Evolutionary conservation across 1,140 invertebrate genomes (phyloP), one percentile per base, ranked within the genome.

Genomic region (Drosophila mayri): DNA sequence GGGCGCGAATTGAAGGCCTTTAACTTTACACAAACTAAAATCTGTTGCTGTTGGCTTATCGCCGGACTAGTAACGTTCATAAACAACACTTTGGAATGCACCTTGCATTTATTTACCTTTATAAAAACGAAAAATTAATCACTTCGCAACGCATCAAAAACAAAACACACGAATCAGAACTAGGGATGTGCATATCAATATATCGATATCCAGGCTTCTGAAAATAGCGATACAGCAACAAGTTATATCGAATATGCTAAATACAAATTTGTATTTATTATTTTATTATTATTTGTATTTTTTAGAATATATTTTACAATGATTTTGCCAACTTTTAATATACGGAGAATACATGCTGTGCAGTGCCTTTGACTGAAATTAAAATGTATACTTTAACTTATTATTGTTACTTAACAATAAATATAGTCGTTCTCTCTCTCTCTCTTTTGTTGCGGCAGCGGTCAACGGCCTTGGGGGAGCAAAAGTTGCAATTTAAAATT

Each of bases 141-240:
- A 50, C 66, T 78, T 72, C 44, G 60, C 75, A 78, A 79, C 84
- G 63, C 83, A 72, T 82, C 65, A 71, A 79, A 74, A 87, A 80
- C 80, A 83, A 88, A 78, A 79, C 61, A 63, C 67, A 43, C 12
- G 14, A 14, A 40, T 0, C 12, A 12, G 38, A 30, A 44, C 37
- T 35, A 83, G 49, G 35, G 52, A 40, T 64, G 59, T 30, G 28
- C 8, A 30, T 8, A 30, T 7, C 28, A 30, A 30, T 30, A 30
- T 9, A 30, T 30, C 28, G 28, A 30, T 30, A 30, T 30, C 43
- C 35, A 14, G n/a, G n/a, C 7, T 44, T 20, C 41, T 30, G 14
- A 0, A 20, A 63, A 25, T 43, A 80, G 30, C 55, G 67, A 71
- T 74, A 77, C 22, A 12, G 54, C 74, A 81, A 78, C 74, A 85